Percentiles rank a stretch among this genome's conserved stretches.
phyloP scores from a whole-genome alignment of 2,797 vertebrate genomes.

The Melanotaenia trifasciata region DNA sequence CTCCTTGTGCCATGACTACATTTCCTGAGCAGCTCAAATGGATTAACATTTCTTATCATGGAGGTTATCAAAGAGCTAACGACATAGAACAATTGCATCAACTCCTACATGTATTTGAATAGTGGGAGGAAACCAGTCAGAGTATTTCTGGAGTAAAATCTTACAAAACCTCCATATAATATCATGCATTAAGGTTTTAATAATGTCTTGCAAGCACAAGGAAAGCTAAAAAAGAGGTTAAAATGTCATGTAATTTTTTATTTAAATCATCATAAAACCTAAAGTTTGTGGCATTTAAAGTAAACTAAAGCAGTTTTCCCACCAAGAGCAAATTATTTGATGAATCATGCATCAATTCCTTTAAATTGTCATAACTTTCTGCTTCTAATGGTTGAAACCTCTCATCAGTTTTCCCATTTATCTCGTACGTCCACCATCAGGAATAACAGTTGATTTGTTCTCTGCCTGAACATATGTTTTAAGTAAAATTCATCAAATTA shows the following conservation, averaged over 20 bases:
- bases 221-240: background rate
- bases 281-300: too few relatives aligned
- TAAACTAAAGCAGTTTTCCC: too few relatives aligned
- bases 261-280: too few relatives aligned
- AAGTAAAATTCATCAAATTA: slow-evolving; percentile 35
- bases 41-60: background rate
- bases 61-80: background rate
- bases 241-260: background rate
- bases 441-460: slow-evolving; percentile 41
- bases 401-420: slow-evolving; percentile 31
- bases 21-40: background rate
- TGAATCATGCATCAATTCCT: background rate
- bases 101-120: slow-evolving; percentile 12
- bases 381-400: background rate
- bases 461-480: slow-evolving; percentile 22
- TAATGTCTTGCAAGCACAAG: background rate
- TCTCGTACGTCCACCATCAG: slow-evolving; percentile 12
- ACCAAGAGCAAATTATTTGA: too few relatives aligned
- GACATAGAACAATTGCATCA: background rate
- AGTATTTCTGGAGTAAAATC: slow-evolving; percentile 3
- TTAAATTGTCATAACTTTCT: background rate
- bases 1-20: background rate
- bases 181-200: background rate
- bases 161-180: slow-evolving; percentile 4
- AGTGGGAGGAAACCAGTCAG: slow-evolving; percentile 12